Evolutionary conservation across 2,797 vertebrate genomes (phyloP).

Genomic region (Notoglanidium macrostoma): DNA sequence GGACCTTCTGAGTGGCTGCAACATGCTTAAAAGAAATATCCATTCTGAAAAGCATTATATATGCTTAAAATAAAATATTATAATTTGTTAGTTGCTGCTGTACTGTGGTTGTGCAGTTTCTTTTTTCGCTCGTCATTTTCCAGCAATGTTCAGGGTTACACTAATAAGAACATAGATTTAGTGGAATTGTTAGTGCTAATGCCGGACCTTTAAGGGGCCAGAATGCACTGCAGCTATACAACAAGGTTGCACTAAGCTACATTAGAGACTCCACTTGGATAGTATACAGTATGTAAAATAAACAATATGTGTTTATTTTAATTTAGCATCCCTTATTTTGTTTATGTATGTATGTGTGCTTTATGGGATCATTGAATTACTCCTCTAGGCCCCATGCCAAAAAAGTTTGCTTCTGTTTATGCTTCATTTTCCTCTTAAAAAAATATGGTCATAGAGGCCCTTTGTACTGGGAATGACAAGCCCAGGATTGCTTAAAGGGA

Average conservation of each 20-base stretch:
- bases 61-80: not conserved
- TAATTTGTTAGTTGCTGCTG: not conserved
- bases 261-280: not conserved
- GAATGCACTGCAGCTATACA: not conserved
- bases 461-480: not conserved
- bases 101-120: not conserved
- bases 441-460: not conserved
- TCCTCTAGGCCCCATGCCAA: not conserved
- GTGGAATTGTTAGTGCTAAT: not conserved
- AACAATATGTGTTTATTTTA: not conserved
- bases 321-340: not conserved
- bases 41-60: not conserved
- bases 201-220: not conserved
- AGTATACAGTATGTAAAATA: no score
- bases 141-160: not conserved
- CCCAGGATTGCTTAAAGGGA: not conserved
- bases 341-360: not conserved
- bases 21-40: not conserved
- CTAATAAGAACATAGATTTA: not conserved
- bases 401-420: not conserved
- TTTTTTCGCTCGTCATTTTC: not conserved
- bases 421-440: not conserved
- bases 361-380: not conserved
- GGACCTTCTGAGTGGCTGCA: not conserved
- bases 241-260: not conserved